Conservation (phyloP, 1,140 invertebrate species). For the Acyrthosiphon pisum region DNA sequence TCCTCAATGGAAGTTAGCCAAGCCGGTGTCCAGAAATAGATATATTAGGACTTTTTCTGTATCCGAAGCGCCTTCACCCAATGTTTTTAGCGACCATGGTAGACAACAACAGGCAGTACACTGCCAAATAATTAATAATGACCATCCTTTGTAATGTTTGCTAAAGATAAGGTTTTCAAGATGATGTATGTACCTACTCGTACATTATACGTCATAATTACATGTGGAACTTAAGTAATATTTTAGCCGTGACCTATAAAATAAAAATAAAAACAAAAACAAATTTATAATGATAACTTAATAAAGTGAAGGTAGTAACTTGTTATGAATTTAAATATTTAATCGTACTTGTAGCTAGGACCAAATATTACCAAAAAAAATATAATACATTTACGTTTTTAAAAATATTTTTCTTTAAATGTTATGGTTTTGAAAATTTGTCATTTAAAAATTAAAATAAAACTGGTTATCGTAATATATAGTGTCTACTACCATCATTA, state of each 20-base stretch:
- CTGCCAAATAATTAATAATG: slow-evolving; percentile 56
- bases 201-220: neutral
- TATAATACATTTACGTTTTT: neutral
- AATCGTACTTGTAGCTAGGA: neutral
- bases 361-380: neutral
- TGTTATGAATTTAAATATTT: too few species aligned
- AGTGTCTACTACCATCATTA: neutral
- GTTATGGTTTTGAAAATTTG: neutral
- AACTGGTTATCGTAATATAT: neutral
- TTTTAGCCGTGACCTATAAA: neutral
- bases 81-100: slow-evolving; percentile 26
- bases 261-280: neutral
- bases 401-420: neutral
- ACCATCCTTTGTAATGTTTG: slow-evolving; percentile 17
- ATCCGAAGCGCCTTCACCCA: neutral
- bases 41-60: slow-evolving; percentile 42
- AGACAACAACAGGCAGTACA: neutral
- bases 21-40: slow-evolving; percentile 50
- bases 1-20: slow-evolving; percentile 47
- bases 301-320: neutral
- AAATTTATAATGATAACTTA: neutral
- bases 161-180: neutral
- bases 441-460: neutral
- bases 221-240: neutral
- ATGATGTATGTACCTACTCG: neutral